Evolutionary conservation across 2,888 invertebrate species (phyloP).

Genomic region (Tholera decimalis): DNA sequence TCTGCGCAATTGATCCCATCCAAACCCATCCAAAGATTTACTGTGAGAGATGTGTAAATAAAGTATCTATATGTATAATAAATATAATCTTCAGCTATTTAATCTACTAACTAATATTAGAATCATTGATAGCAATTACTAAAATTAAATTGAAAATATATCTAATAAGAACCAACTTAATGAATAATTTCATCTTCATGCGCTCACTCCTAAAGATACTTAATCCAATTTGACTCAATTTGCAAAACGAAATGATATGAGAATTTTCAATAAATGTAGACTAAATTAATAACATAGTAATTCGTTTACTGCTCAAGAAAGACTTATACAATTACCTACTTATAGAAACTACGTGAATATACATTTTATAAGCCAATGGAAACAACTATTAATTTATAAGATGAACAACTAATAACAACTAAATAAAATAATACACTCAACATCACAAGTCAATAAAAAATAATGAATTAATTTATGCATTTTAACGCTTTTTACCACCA

Average conservation of each 20-base stretch:
- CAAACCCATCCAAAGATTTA: no score
- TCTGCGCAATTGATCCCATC: no score
- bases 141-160: constrained; percentile 3
- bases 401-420: no score
- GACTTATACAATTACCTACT: constrained; percentile 9
- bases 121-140: not conserved
- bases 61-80: no score
- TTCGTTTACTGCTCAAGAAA: constrained; percentile 1
- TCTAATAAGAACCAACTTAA: constrained; percentile 4
- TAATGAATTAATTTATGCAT: not conserved
- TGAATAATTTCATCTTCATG: constrained; percentile 11
- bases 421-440: not conserved
- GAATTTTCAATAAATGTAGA: constrained; percentile 9
- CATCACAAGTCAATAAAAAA: not conserved
- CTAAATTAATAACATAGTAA: constrained; percentile 23
- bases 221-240: constrained; percentile 39
- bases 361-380: constrained; percentile 1
- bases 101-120: not conserved
- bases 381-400: not conserved
- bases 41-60: no score
- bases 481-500: not conserved
- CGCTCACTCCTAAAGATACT: constrained; percentile 12
- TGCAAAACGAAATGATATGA: constrained; percentile 26
- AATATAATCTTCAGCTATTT: not conserved
- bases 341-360: not conserved